Evolutionary conservation across 1,140 invertebrate species (phyloP).

Genomic region (Gryllus bimaculatus): DNA sequence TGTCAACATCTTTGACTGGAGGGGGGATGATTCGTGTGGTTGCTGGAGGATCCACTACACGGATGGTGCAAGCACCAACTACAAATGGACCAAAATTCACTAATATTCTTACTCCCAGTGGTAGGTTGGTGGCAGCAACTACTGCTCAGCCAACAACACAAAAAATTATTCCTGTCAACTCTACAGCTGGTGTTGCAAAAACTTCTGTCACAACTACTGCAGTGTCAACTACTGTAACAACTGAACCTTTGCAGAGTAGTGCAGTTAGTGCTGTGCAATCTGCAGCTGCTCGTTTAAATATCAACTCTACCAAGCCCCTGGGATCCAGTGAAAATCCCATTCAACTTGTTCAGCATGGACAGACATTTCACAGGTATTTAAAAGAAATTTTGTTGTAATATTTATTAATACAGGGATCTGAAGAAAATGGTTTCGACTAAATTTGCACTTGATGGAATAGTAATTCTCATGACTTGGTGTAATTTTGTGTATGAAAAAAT

Average conservation of each 20-base stretch:
- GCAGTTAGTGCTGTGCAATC: neutral
- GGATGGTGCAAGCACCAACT: conserved; percentile 6
- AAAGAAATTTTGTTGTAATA: neutral
- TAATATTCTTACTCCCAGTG: conserved; percentile 12
- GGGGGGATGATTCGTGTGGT: conserved; percentile 16
- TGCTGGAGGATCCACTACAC: conserved; percentile 7
- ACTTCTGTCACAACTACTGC: neutral
- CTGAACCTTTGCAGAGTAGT: neutral
- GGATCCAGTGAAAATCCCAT: conserved; percentile 54
- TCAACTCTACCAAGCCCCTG: conserved; percentile 33
- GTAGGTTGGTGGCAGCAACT: conserved; percentile 7
- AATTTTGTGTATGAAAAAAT: too few species aligned
- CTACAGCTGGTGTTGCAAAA: neutral
- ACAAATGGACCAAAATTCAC: conserved; percentile 10
- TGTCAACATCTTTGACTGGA: conserved; percentile 3
- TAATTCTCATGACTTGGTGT: too few species aligned
- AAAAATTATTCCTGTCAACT: conserved; percentile 13
- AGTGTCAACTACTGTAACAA: conserved; percentile 2
- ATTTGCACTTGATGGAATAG: too few species aligned
- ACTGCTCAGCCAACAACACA: neutral
- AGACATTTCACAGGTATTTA: conserved; percentile 36
- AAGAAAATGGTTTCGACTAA: neutral
- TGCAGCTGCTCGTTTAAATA: conserved; percentile 13
- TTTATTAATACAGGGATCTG: neutral
- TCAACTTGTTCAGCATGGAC: conserved; percentile 52